Base-by-base conservation (phyloP, 2,888 invertebrate species). In the Ctena decussata region DNA sequence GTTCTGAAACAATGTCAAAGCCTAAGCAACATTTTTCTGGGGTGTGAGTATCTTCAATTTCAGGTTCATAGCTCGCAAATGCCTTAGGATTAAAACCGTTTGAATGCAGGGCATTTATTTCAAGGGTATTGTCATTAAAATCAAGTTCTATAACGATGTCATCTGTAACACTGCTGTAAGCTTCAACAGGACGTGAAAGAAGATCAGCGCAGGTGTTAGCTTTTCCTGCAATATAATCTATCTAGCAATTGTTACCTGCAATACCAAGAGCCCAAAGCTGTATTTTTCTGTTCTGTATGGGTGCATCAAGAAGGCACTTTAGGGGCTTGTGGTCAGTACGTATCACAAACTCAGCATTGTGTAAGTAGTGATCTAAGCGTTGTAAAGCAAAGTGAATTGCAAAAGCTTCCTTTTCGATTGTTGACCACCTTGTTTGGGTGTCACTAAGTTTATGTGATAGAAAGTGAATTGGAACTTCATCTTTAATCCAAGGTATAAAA, bases 241-340 rank as follows among this genome's bases (percentile, higher is more conserved):
- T 80, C 6, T 24, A 60, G 44, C 77, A 84, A 53, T 82, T 84
- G 60, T 86, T 81, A 0, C 82, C 82, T 21, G 77, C 15, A 12
- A 89, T 86, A 0, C 57, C 57, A 41, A 86, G 27, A 1, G 89
- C 86, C 89, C 84, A 84, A 30, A 86, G 37, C 32, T 82, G 82
- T 73, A 73, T 73, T 39, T 85, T 86, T 24, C 57, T 82, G 21
- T 86, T 86, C 57, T 85, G 77, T 77, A 86, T 85, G 0, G 84
- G 86, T 0, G 82, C 77, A 6, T 81, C 80, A 21, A 84, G 41
- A 2, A 82, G 35, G 21, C 82, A 82, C 21, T 84, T 82, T 1
- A 87, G 30, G 12, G 84, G 81, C 49, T 70, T 77, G 57, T 86
- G 84, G 37, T 85, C 79, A 18, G 82, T 84, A 30, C 75, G 80